These are phyloP conservation scores for Anguilla marmorata DNA, from an alignment of 2,797 vertebrate genomes.

Conservation along the genomic window DNA sequence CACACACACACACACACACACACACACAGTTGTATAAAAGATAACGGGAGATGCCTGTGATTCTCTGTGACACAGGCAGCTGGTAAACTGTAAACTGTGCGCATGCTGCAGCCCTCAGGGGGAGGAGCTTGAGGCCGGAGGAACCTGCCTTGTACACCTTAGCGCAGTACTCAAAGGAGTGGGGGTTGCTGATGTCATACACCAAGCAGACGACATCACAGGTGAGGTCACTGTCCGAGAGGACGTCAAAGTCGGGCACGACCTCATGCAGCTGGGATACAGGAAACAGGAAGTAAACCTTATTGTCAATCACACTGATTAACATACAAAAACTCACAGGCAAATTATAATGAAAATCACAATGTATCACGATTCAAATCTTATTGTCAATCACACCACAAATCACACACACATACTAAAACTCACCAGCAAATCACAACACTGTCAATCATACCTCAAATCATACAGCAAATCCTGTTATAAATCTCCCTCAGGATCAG, in stretches of 20 bases:
- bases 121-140: background rate
- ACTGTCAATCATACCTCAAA: too few species aligned
- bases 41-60: too few species aligned
- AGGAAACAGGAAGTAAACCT: background rate
- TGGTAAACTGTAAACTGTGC: too few species aligned
- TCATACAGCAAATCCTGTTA: background rate
- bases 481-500: too few species aligned
- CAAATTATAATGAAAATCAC: too few species aligned
- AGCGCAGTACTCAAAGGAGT: conserved; percentile 92
- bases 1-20: too few species aligned
- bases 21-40: too few species aligned
- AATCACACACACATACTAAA: too few species aligned
- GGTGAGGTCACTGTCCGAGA: conserved; percentile 83
- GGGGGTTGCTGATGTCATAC: conserved; percentile 90
- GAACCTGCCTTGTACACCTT: conserved; percentile 87
- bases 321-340: background rate
- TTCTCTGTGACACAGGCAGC: too few species aligned
- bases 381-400: too few species aligned
- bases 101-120: too few species aligned
- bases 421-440: too few species aligned
- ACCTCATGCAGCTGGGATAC: conserved; percentile 82
- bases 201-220: conserved; percentile 92
- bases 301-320: background rate
- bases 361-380: background rate
- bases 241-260: conserved; percentile 84